Conservation (phyloP, 2,797 vertebrate species). For the Mallotus villosus region DNA sequence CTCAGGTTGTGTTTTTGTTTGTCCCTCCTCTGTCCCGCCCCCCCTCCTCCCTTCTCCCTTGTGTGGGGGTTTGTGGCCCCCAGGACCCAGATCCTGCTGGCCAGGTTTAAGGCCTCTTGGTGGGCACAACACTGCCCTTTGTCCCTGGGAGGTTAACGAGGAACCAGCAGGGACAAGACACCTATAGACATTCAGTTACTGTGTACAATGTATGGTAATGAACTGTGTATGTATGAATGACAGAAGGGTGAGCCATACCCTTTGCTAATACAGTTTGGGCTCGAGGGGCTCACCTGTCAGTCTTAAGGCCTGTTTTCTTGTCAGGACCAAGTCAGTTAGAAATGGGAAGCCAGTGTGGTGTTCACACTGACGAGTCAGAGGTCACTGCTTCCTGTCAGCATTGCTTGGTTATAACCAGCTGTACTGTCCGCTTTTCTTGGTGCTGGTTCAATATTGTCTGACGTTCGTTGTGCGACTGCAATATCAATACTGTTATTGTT, state of each 20-base stretch:
- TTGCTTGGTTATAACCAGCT: slow-evolving; percentile 38
- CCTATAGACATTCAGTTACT: slow-evolving; percentile 2
- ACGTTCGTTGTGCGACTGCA: slow-evolving; percentile 20
- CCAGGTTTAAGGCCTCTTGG: slow-evolving; percentile 16
- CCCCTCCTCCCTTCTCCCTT: slow-evolving; percentile 4
- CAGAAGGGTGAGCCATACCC: neutral
- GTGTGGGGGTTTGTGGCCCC: slow-evolving; percentile 1
- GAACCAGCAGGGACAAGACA: slow-evolving; percentile 16
- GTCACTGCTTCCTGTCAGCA: neutral
- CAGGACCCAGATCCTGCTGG: neutral
- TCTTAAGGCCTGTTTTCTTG: neutral
- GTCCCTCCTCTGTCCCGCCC: slow-evolving; percentile 13
- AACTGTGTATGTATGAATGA: neutral
- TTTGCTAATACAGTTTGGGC: slow-evolving; percentile 5
- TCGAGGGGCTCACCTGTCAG: neutral
- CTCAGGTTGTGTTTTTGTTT: slow-evolving; percentile 20
- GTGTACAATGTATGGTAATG: neutral
- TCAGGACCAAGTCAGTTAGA: neutral
- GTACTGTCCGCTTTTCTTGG: slow-evolving; percentile 4
- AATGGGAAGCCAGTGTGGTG: neutral
- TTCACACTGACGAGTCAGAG: too few species aligned
- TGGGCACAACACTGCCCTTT: slow-evolving; percentile 6
- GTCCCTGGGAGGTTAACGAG: slow-evolving; percentile 13
- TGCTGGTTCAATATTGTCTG: slow-evolving; percentile 32
- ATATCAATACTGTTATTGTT: slow-evolving; percentile 34